Base-by-base conservation (phyloP, 1,140 invertebrate genomes). In the Bombus sylvicola region DNA sequence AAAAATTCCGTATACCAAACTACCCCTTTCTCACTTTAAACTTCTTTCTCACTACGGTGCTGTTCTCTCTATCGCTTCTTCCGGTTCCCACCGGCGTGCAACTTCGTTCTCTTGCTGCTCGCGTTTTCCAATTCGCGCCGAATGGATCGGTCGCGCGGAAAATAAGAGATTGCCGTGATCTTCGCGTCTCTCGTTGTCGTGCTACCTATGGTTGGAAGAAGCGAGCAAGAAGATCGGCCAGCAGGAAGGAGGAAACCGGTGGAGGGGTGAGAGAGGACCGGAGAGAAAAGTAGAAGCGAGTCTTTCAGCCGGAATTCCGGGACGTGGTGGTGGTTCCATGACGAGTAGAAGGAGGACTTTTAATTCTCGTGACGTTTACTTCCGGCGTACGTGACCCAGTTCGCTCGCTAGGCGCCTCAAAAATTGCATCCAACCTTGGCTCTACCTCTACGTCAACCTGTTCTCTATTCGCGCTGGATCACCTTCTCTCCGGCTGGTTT, bases 91-190 rank as follows among this genome's bases (percentile, higher is more conserved):
- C 57, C 69, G 39, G 85, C 81, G 83, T 34, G 76, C 62, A 87
- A 86, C 71, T 80, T 91, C 83, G 87, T 87, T 91, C 86, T 78
- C 89, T 90, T 91, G 90, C 89, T 71, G 85, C 89, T 91, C 90
- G 89, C 87, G 90, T 91, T 90, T 91, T 91, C 88, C 91, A 91
- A 91, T 91, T 90, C 88, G 91, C 88, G 73, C 81, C 86, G 89
- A 86, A 86, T 81, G 79, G 88, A 91, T 92, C 91, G 87, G 82
- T 90, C 91, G 88, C 85, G 88, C 81, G 91, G 91, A 92, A 92
- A 92, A 91, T 91, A 90, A 92, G 90, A 91, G 91, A 91, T 92
- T 91, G 87, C 89, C 74, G 78, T 82, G 85, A 88, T 90, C 89
- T 83, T 86, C 76, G 64, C 81, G 88, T 71, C 80, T 77, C 72